Percentiles rank a stretch among this genome's conserved stretches.
phyloP scores from a whole-genome alignment of 2,888 invertebrate genomes.

The Cenopis cana region DNA sequence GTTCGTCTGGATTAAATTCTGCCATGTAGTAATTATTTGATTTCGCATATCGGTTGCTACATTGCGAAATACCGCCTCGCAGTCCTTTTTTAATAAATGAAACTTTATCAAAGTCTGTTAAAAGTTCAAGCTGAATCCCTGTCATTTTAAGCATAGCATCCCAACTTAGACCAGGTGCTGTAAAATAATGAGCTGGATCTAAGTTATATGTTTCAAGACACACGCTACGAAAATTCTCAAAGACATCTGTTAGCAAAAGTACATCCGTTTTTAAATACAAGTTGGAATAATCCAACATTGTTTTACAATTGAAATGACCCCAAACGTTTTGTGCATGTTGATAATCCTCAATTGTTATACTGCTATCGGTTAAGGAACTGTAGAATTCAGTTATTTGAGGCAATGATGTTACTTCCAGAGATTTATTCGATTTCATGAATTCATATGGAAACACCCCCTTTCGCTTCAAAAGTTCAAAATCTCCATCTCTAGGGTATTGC shows the following conservation, averaged over 20 bases:
- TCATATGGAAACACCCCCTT: constrained; percentile 45
- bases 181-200: constrained; percentile 45
- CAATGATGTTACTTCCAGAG: constrained; percentile 24
- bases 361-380: constrained; percentile 25
- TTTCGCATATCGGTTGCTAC: too few species aligned
- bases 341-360: constrained; percentile 33
- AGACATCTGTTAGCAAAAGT: constrained; percentile 43
- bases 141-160: background rate
- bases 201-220: constrained; percentile 41
- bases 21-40: too few species aligned
- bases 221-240: constrained; percentile 39
- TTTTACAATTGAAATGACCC: constrained; percentile 33
- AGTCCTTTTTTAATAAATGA: constrained; percentile 2
- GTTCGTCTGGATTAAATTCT: too few species aligned
- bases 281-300: constrained; percentile 43
- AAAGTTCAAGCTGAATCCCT: background rate
- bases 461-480: constrained; percentile 25
- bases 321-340: constrained; percentile 41
- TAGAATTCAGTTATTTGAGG: constrained; percentile 39
- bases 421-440: constrained; percentile 25
- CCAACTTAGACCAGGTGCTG: constrained; percentile 29
- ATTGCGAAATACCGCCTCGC: background rate
- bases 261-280: constrained; percentile 45
- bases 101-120: background rate
- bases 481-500: background rate